Base-by-base conservation (phyloP, 1,140 invertebrate species). In the Psilanteris sp. region DNA sequence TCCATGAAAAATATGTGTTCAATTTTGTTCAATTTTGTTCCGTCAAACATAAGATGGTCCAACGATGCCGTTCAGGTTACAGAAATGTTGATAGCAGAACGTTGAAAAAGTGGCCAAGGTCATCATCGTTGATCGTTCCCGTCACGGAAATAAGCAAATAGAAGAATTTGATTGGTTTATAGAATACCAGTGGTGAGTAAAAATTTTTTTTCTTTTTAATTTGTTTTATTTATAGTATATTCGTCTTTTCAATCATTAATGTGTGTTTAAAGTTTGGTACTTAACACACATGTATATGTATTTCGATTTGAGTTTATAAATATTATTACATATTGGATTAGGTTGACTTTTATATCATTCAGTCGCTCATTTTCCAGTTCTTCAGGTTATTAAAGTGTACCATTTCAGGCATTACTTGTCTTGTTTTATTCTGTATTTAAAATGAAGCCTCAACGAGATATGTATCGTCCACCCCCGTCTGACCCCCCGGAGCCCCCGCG, bases 401-500 rank as follows among this genome's bases (percentile, higher is more conserved):
- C 59, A 52, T 15, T 71, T 78, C 66, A 62, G 62, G 66, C 64
- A 62, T 64, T 61, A 68, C 26, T 55, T 62, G 31, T 67, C 37
- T 67, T 64, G 54, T 66, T 24, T 57, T 14, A 29, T 20, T 57
- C 54, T 36, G 52, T 61, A 52, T 71, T 91, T 92, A 94, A 90
- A 94, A 94, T 41, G 93, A 94, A 78, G 93, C 94, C 86, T 95
- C 93, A 79, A 95, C 94, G 80, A 95, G 90, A 86, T 94, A 94
- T 79, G 94, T 94, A 81, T 92, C 93, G 55, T 79, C 78, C 74
- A 92, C 92, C 81, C 93, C 93, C 66, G 92, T 93, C 89, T 93
- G 92, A 85, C 93, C 94, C 77, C 91, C 93, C 87, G 93, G 92
- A 78, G 92, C 92, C 70, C 91, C 93, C 82, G 92, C 91, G 54